Evolutionary conservation across 2,888 invertebrate genomes (phyloP).

Genomic region (Agrilus biguttatus): DNA sequence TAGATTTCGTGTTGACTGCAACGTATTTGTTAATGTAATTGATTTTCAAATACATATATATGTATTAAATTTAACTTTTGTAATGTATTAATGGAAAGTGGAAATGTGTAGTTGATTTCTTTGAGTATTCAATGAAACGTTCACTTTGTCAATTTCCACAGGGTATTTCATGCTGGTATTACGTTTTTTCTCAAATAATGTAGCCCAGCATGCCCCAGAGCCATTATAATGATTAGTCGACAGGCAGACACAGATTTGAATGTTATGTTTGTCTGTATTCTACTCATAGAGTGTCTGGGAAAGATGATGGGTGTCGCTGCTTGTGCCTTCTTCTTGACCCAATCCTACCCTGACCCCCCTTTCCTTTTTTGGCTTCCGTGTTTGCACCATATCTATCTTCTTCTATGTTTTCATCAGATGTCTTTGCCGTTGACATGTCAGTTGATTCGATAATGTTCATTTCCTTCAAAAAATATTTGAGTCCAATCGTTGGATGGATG

Average conservation of each 20-base stretch:
- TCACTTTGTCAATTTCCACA: slow-evolving; percentile 16
- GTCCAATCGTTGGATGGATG: slow-evolving; percentile 28
- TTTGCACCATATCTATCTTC: slow-evolving; percentile 25
- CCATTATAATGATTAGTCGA: too few species aligned
- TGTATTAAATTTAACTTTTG: too few species aligned
- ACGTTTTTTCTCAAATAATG: neutral
- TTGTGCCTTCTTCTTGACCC: slow-evolving; percentile 30
- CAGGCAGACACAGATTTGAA: too few species aligned
- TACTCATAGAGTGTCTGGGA: slow-evolving; percentile 3
- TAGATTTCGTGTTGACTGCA: too few species aligned
- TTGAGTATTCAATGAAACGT: neutral
- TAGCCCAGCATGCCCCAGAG: too few species aligned
- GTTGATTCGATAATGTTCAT: slow-evolving; percentile 22
- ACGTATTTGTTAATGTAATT: too few species aligned
- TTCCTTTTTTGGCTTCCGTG: slow-evolving; percentile 24
- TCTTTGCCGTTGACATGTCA: slow-evolving; percentile 16
- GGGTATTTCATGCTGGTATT: slow-evolving; percentile 13
- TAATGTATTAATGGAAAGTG: too few species aligned
- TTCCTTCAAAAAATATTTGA: slow-evolving; percentile 14
- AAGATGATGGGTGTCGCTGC: slow-evolving; percentile 22
- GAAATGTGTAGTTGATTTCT: too few species aligned
- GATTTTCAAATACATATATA: too few species aligned
- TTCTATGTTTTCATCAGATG: slow-evolving; percentile 18
- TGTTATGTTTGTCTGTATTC: too few species aligned
- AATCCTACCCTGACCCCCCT: slow-evolving; percentile 16